These are phyloP conservation scores for Cosmia trapezina DNA, from an alignment of 2,888 invertebrate species.

Conservation along the genomic window DNA sequence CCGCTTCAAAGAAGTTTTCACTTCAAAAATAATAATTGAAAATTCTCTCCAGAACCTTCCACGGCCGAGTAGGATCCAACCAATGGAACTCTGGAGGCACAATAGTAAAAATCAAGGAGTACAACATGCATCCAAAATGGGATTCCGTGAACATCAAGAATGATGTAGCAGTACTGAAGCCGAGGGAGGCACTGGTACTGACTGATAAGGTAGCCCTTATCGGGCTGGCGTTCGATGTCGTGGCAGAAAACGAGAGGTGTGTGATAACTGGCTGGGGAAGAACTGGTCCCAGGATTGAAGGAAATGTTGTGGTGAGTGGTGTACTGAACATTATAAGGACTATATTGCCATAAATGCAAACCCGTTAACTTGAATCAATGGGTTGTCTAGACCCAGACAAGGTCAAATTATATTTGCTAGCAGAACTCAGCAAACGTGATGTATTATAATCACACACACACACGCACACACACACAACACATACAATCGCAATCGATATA, in stretches of 20 bases:
- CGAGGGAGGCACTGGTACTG: constrained; percentile 27
- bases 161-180: constrained; percentile 52
- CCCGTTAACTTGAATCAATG: background rate
- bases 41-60: constrained; percentile 49
- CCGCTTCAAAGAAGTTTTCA: too few relatives aligned
- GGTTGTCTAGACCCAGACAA: too few relatives aligned
- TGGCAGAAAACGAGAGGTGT: constrained; percentile 43
- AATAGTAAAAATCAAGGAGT: constrained; percentile 20
- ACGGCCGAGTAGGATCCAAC: constrained; percentile 61
- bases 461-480: too few relatives aligned
- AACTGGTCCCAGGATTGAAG: constrained; percentile 58
- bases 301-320: constrained; percentile 53
- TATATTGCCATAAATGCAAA: background rate
- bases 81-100: constrained; percentile 64
- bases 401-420: too few relatives aligned
- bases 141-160: constrained; percentile 53
- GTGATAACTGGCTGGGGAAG: constrained; percentile 68
- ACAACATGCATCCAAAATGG: constrained; percentile 63
- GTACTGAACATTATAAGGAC: background rate
- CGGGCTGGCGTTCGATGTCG: constrained; percentile 36
- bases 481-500: too few relatives aligned
- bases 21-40: background rate
- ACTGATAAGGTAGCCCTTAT: constrained; percentile 41
- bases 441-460: too few relatives aligned
- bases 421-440: too few relatives aligned